Evolutionary conservation across 2,113 vertebrate species (phyloP), one percentile per base, ranked within the genome.

Genomic region (Lucifuga dentata): DNA sequence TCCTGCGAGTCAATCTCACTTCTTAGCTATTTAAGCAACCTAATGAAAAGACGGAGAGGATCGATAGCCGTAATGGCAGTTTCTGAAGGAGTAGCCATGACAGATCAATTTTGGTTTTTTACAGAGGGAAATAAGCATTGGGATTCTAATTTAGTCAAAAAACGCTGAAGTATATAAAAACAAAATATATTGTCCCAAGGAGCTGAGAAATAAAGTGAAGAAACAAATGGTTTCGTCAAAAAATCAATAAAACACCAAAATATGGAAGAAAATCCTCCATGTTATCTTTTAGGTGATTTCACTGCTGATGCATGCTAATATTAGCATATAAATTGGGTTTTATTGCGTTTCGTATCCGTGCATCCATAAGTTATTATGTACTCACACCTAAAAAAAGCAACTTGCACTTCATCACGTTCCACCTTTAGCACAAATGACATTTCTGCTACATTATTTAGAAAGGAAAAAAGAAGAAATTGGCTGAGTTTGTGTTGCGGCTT

Each of bases 61-160:
- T 81, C 78, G 10, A 62, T 76, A 60, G 21, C 40, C 59, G 24
- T 66, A 45, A 67, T 61, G 56, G 59, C 58, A 20, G 32, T 35
- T 43, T 33, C 19, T 62, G 21, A 68, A 68, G 29, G 39, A 40
- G 7, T 1, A 9, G 53, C 45, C n/a, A 26, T 57, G 43, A 32
- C 5, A 17, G 50, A 76, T 80, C 49, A 73, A 40, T 68, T 19
- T 23, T 26, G 23, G 26, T 29, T 29, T 32, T 60, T 52, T 57
- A 20, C 16, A 7, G 19, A 3, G 7, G n/a, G 8, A 19, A 65
- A 46, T 11, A 24, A 64, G 13, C 26, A 21, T 16, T 10, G 2
- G 43, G 21, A 33, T 64, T 61, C 21, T 49, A 57, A 73, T 61
- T 29, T 12, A 46, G 24, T 48, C 15, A 19, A 50, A 51, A 29